Percentiles rank a stretch among this genome's conserved stretches.
Evolutionary conservation across 2,113 vertebrate genomes (phyloP).

Genomic region (Pygoscelis adeliae): DNA sequence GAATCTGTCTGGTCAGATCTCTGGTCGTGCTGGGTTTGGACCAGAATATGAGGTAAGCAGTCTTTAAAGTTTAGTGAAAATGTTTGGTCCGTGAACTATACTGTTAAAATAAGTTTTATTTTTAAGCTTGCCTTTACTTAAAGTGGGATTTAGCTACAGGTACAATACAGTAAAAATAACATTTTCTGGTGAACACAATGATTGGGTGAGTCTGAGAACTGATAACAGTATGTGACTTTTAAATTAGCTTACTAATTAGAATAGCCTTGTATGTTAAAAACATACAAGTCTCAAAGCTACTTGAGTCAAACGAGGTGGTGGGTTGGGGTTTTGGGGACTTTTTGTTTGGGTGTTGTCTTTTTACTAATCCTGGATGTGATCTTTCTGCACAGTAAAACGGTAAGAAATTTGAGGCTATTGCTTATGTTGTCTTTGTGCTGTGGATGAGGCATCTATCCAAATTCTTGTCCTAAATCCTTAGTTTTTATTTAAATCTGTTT

Average conservation of each 20-base stretch:
- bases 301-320: background rate
- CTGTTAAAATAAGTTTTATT: background rate
- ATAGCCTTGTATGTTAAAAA: background rate
- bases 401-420: background rate
- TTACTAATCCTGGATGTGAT: background rate
- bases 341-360: background rate
- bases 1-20: slow-evolving; percentile 84
- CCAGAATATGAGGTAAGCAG: slow-evolving; percentile 87
- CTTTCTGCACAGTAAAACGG: background rate
- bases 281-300: background rate
- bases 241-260: background rate
- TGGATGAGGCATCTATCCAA: background rate
- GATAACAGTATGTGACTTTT: background rate
- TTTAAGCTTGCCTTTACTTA: background rate
- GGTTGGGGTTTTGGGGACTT: background rate
- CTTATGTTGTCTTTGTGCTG: background rate
- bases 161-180: background rate
- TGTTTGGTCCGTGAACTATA: background rate
- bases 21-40: slow-evolving; percentile 83
- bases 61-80: background rate
- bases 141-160: background rate
- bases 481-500: background rate
- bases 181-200: background rate
- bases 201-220: background rate
- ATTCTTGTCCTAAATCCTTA: background rate